Evolutionary conservation across 2,888 invertebrate species (phyloP).

Genomic region (Dryomyza anilis): DNA sequence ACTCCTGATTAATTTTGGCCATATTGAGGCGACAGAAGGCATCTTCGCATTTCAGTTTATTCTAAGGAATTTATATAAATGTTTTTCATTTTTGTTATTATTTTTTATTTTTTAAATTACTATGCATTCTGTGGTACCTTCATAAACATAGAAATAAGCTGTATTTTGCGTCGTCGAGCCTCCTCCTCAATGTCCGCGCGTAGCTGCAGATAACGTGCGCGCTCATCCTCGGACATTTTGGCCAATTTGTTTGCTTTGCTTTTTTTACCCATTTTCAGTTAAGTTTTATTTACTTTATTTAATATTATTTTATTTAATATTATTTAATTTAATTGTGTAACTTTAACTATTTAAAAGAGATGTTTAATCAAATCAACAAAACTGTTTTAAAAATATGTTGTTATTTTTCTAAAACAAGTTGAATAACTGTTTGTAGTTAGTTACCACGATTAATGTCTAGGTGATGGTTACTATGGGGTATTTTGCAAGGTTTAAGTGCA

Average conservation of each 20-base stretch:
- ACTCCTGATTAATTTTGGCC: slow-evolving; percentile 84
- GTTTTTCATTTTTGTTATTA: not conserved
- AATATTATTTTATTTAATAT: not conserved
- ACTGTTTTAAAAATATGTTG: no score
- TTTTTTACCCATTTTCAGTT: slow-evolving; percentile 37
- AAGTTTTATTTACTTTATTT: not conserved
- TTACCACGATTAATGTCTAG: no score
- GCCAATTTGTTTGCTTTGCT: slow-evolving; percentile 69
- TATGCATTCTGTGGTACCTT: slow-evolving; percentile 71
- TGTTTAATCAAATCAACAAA: no score
- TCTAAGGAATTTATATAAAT: slow-evolving; percentile 63
- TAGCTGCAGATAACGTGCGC: slow-evolving; percentile 79
- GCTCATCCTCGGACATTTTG: slow-evolving; percentile 84
- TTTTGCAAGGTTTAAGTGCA: no score
- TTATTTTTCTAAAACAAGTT: no score
- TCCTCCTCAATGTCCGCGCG: slow-evolving; percentile 84
- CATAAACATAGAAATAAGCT: slow-evolving; percentile 78
- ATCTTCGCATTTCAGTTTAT: slow-evolving; percentile 82
- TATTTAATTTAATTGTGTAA: not conserved
- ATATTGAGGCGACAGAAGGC: slow-evolving; percentile 77
- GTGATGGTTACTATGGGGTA: no score
- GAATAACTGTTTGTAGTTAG: no score
- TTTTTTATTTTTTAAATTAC: no score
- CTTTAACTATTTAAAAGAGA: not conserved
- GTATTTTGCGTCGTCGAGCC: slow-evolving; percentile 77